Conservation (phyloP, 2,113 vertebrate genomes). For the Datnioides undecimradiatus region DNA sequence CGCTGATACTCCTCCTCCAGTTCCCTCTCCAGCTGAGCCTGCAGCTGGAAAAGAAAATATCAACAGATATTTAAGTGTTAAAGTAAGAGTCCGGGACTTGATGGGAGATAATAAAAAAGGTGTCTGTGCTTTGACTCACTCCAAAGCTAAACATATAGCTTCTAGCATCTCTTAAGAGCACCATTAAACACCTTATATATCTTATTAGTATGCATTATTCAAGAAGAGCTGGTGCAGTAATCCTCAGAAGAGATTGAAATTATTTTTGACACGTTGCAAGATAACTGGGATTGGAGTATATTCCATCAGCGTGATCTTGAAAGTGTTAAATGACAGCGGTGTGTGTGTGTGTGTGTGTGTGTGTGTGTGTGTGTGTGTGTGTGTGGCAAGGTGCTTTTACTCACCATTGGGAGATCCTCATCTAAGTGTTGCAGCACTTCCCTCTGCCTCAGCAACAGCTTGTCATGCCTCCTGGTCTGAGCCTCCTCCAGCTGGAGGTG, state of each 20-base stretch:
- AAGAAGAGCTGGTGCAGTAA: too few relatives aligned
- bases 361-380: background rate
- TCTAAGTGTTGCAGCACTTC: slow-evolving; percentile 85
- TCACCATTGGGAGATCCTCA: slow-evolving; percentile 86
- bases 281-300: too few relatives aligned
- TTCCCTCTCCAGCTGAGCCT: slow-evolving; percentile 79
- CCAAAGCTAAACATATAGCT: background rate
- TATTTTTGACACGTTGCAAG: too few relatives aligned
- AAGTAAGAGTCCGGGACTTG: too few relatives aligned
- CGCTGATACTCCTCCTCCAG: slow-evolving; percentile 78
- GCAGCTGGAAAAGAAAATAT: slow-evolving; percentile 70
- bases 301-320: too few relatives aligned
- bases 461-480: slow-evolving; percentile 88
- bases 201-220: too few relatives aligned
- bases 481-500: slow-evolving; percentile 87
- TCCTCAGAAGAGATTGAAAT: too few relatives aligned
- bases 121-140: background rate
- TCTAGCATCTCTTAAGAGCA: background rate
- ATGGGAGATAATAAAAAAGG: too few relatives aligned
- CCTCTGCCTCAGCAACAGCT: slow-evolving; percentile 81
- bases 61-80: background rate
- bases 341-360: background rate
- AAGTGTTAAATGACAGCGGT: too few relatives aligned
- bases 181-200: background rate
- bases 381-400: slow-evolving; percentile 39